Conservation (phyloP, 2,888 invertebrate species). For the Eulithis testata region DNA sequence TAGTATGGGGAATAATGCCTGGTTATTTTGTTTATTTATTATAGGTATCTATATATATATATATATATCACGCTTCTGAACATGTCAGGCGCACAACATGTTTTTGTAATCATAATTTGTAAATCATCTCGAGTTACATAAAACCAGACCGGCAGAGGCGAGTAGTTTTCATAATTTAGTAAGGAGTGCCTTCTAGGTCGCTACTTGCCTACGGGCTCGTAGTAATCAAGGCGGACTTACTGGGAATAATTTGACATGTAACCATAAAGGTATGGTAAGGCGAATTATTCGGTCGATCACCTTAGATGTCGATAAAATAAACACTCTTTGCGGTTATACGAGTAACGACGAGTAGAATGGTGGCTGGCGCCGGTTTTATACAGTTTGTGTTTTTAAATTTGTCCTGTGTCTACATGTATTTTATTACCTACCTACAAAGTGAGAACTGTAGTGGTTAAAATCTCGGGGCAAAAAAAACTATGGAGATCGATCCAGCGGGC, state of each 20-base stretch:
- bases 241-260: constrained; percentile 19
- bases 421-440: too few relatives aligned
- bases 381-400: not conserved
- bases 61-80: too few relatives aligned
- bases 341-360: not conserved
- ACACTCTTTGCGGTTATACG: not conserved
- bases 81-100: too few relatives aligned
- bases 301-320: constrained; percentile 27
- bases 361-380: not conserved
- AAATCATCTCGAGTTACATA: too few relatives aligned
- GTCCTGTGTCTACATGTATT: too few relatives aligned
- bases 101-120: too few relatives aligned
- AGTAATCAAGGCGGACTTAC: constrained; percentile 29
- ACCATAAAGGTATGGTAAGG: constrained; percentile 32
- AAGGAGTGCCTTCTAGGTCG: constrained; percentile 32
- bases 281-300: constrained; percentile 47
- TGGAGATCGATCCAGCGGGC: too few relatives aligned
- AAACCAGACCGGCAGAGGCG: too few relatives aligned
- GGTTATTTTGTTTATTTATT: not conserved
- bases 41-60: too few relatives aligned
- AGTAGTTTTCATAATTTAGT: constrained; percentile 14
- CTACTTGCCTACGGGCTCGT: constrained; percentile 16
- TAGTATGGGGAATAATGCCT: not conserved
- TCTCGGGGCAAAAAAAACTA: too few relatives aligned
- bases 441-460: too few relatives aligned